These are phyloP conservation scores for Aurelia sp. DNA, from an alignment of 30 jellyfish, hydroid and myxozoan genomes.

Conservation along the genomic window DNA sequence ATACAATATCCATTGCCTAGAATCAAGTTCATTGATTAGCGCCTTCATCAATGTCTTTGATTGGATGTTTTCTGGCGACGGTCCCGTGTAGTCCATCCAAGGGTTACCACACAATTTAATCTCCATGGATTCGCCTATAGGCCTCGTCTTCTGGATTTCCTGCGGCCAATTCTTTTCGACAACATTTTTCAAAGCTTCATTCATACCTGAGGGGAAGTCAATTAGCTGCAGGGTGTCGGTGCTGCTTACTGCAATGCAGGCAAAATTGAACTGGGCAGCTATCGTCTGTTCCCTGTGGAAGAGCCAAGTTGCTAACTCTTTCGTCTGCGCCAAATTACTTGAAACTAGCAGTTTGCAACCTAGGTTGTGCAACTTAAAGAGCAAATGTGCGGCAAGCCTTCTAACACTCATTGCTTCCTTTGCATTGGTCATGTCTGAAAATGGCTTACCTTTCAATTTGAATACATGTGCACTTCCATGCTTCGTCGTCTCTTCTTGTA, in stretches of 20 bases:
- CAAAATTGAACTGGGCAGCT: conserved; percentile 2
- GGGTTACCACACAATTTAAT: conserved; percentile 61
- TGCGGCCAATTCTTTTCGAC: conserved; percentile 26
- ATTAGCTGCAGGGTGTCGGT: background rate
- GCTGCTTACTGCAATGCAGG: conserved; percentile 4
- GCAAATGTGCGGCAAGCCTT: conserved; percentile 3
- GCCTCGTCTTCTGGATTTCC: conserved; percentile 19
- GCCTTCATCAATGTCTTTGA: conserved; percentile 18
- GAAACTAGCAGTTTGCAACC: conserved; percentile 11
- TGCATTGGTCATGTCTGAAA: background rate
- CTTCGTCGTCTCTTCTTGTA: background rate
- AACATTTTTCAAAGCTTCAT: background rate
- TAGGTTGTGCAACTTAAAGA: background rate
- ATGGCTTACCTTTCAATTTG: conserved; percentile 19
- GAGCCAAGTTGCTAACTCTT: conserved; percentile 9
- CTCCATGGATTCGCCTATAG: conserved; percentile 12
- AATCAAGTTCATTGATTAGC: conserved; percentile 2
- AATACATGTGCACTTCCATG: conserved; percentile 12
- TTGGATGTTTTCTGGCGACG: conserved; percentile 6
- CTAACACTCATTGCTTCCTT: background rate
- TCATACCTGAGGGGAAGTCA: background rate
- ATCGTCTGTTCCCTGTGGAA: conserved; percentile 18
- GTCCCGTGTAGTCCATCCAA: conserved; percentile 33
- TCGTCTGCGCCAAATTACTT: background rate
- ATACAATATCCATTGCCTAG: conserved; percentile 38